These are phyloP conservation scores for Oophaga pumilio DNA, from an alignment of 2,113 vertebrate genomes.

Conservation along the genomic window DNA sequence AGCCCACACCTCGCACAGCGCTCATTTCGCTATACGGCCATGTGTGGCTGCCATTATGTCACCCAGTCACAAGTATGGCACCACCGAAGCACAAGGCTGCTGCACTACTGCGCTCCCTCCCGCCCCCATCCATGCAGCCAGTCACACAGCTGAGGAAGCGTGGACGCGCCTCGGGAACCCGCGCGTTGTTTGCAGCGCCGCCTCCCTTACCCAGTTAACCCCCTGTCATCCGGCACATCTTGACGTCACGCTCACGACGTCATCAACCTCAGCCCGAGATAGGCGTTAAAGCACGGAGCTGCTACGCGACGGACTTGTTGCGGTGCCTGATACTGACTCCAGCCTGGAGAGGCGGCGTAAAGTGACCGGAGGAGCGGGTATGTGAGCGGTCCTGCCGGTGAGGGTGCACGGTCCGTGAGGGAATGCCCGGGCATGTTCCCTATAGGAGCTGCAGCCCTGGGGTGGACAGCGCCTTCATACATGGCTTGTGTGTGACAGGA, in stretches of 20 bases:
- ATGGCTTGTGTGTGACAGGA: not conserved
- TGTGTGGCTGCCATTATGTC: too few relatives aligned
- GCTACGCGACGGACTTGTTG: constrained; percentile 20
- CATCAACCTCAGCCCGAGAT: constrained; percentile 45
- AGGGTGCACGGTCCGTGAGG: not conserved
- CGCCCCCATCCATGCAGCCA: not conserved
- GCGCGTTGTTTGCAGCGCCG: not conserved
- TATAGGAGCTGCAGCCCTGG: not conserved
- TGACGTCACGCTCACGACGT: constrained; percentile 42
- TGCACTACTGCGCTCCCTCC: not conserved
- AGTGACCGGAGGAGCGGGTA: not conserved
- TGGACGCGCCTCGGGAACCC: not conserved
- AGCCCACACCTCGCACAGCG: too few relatives aligned
- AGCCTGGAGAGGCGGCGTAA: not conserved
- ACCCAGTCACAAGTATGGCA: too few relatives aligned
- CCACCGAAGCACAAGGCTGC: too few relatives aligned
- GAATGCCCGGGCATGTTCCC: not conserved
- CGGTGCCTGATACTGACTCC: not conserved
- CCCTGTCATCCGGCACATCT: not conserved
- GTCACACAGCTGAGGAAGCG: not conserved
- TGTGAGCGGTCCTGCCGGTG: not conserved
- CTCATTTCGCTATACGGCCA: too few relatives aligned
- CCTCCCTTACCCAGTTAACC: constrained; percentile 33
- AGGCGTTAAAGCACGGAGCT: not conserved
- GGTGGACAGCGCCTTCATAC: not conserved